Conservation (phyloP, 2,888 invertebrate genomes). For the Blastobasis adustella region DNA sequence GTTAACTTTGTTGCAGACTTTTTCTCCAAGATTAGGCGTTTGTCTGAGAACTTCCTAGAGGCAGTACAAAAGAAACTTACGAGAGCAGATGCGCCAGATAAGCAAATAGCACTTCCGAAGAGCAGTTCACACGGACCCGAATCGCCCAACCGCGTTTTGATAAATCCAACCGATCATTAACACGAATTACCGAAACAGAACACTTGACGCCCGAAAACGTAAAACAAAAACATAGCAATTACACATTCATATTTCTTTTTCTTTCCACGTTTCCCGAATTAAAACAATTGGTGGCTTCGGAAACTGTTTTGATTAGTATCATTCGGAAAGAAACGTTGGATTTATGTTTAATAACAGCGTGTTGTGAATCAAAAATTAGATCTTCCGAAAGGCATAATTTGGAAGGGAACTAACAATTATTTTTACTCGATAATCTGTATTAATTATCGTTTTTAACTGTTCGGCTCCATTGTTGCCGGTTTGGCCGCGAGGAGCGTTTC, state of each 20-base stretch:
- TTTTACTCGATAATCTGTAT: constrained; percentile 53
- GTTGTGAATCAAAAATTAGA: constrained; percentile 46
- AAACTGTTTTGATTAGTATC: constrained; percentile 51
- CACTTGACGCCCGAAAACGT: constrained; percentile 14
- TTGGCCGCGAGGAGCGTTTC: constrained; percentile 5
- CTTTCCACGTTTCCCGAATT: constrained; percentile 48
- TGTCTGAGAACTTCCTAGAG: no score
- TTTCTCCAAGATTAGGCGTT: no score
- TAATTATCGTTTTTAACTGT: constrained; percentile 48
- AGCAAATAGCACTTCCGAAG: neutral
- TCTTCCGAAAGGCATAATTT: constrained; percentile 44
- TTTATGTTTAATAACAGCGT: constrained; percentile 49
- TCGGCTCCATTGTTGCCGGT: constrained; percentile 23
- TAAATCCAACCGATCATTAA: constrained; percentile 40
- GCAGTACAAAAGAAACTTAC: no score
- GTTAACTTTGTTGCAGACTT: no score
- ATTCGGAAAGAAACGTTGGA: constrained; percentile 25
- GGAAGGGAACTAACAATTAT: constrained; percentile 51
- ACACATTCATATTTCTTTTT: constrained; percentile 61
- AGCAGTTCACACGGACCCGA: neutral
- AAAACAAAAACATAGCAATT: constrained; percentile 54
- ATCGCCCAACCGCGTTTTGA: neutral
- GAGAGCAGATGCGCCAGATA: no score
- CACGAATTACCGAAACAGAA: constrained; percentile 32
- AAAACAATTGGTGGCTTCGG: constrained; percentile 52